These are phyloP conservation scores for Semnornis frantzii DNA, from an alignment of 2,113 vertebrate species.

Conservation along the genomic window DNA sequence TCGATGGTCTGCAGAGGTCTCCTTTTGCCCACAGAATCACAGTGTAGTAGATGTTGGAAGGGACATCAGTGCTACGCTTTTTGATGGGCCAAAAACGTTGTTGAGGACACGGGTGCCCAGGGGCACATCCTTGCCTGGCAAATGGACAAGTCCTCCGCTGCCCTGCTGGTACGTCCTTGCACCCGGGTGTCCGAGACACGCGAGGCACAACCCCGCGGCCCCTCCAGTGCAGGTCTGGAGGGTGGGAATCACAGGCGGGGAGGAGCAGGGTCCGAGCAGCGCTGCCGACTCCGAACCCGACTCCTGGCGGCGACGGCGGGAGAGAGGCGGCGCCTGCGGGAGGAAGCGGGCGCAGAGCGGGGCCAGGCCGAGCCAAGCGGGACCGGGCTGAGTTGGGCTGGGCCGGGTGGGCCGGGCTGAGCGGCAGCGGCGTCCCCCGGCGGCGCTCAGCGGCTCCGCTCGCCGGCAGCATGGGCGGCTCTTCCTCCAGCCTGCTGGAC, in stretches of 20 bases:
- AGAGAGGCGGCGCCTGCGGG: neutral
- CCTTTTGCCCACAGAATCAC: too few relatives aligned
- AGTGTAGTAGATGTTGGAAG: too few relatives aligned
- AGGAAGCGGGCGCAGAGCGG: neutral
- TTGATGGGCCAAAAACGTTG: fast-evolving
- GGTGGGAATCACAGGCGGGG: neutral
- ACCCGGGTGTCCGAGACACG: fast-evolving
- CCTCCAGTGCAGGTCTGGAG: neutral
- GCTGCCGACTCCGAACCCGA: neutral
- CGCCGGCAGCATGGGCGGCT: conserved; percentile 81
- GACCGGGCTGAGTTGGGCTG: neutral
- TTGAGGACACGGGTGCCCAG: fast-evolving
- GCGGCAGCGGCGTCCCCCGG: neutral
- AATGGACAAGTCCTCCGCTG: neutral
- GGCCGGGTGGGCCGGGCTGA: neutral
- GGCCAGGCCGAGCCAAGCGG: too few relatives aligned
- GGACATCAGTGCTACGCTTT: neutral
- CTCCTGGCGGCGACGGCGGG: neutral
- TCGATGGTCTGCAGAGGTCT: neutral
- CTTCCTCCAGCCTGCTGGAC: conserved; percentile 86
- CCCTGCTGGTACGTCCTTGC: neutral
- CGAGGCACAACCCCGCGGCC: too few relatives aligned
- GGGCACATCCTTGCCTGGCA: neutral
- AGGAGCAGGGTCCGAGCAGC: neutral
- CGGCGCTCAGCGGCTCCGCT: neutral